A percentile compares a stretch with the other conserved stretches of the same genome.
Conservation (phyloP, 2,888 invertebrate genomes). For the Apodemia hepburni region DNA sequence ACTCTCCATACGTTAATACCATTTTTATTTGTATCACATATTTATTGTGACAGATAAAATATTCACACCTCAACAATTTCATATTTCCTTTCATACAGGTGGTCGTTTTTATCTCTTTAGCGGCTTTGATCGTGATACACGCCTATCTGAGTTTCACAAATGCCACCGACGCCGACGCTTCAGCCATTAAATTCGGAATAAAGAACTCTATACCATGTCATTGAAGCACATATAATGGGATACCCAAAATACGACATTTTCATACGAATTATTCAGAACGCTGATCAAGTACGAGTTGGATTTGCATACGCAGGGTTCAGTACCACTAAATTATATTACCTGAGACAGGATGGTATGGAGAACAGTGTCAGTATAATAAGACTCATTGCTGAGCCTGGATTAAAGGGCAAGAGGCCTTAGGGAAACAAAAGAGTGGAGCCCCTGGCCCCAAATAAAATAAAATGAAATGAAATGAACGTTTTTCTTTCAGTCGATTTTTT, state of each 20-base stretch:
- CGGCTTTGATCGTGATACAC: slow-evolving; percentile 5
- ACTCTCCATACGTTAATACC: no score
- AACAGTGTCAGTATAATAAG: no score
- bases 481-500: no score
- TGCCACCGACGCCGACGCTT: neutral
- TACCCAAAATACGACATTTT: neutral
- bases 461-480: no score
- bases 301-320: no score
- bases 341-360: no score
- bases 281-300: no score
- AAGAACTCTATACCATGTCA: neutral
- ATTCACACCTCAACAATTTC: slow-evolving; percentile 3
- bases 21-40: neutral
- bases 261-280: neutral
- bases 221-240: neutral
- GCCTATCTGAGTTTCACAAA: slow-evolving; percentile 4
- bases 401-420: no score
- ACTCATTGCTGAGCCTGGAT: no score
- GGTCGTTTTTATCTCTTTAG: slow-evolving; percentile 8
- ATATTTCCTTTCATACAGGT: slow-evolving; percentile 12
- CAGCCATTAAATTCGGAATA: neutral
- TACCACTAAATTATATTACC: no score
- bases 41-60: neutral
- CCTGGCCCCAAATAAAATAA: no score
- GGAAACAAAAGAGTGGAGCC: no score